Evolutionary conservation across 2,888 invertebrate genomes (phyloP).

Genomic region (Mesorhabditis sp.): DNA sequence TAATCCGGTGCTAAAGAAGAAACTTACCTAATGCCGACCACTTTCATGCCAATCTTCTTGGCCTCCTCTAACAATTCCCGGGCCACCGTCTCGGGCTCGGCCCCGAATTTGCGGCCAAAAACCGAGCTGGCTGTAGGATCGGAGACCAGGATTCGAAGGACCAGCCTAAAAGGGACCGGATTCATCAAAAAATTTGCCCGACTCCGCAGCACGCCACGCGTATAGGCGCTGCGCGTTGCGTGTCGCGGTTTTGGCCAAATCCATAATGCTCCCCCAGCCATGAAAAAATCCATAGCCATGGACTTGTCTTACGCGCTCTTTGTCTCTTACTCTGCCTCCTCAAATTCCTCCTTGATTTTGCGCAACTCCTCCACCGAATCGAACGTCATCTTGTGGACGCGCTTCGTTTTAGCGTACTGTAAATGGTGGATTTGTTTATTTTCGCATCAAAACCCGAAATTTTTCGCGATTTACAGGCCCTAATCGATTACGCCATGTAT

Average conservation of each 20-base stretch:
- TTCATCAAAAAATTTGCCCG: no score
- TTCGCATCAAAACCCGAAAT: no score
- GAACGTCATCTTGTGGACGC: conserved; percentile 54
- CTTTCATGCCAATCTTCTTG: conserved; percentile 43
- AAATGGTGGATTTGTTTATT: not conserved
- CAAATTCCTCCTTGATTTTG: conserved; percentile 44
- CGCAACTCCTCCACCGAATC: conserved; percentile 53
- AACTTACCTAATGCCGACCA: conserved; percentile 56
- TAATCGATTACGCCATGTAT: no score
- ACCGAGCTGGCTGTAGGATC: conserved; percentile 82
- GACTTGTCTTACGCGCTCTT: not conserved
- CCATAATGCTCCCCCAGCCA: no score
- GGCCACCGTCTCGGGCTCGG: conserved; percentile 53
- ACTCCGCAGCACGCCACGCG: no score
- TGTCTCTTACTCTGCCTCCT: conserved; percentile 42
- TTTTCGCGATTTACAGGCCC: no score
- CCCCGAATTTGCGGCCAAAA: conserved; percentile 59
- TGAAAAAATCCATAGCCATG: no score
- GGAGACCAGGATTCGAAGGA: conserved; percentile 73
- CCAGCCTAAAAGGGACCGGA: conserved; percentile 66
- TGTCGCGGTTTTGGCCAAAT: no score
- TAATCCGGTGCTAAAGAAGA: conserved; percentile 2
- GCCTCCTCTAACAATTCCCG: conserved; percentile 45
- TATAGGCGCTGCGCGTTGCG: no score
- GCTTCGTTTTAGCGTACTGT: not conserved